Evolutionary conservation across 1,140 invertebrate genomes (phyloP), one percentile per base, ranked within the genome.

Genomic region (Heliconius himera): DNA sequence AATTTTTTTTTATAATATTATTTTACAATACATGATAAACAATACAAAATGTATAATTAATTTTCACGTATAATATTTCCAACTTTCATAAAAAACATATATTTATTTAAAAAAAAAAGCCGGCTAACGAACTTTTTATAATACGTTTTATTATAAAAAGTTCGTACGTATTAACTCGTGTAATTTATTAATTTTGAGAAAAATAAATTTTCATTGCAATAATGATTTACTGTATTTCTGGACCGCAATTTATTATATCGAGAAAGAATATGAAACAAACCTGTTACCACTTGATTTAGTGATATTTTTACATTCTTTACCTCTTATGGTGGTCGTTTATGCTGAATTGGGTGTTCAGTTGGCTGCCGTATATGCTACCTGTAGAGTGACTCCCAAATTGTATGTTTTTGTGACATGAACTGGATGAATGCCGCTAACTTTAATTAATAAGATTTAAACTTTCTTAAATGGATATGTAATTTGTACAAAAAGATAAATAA

Each of bases 261-360:
- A 66, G 13, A 66, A 66, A 66, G 13, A 66, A 66, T 26, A 66
- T 16, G 26, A 60, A 26, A 60, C 56, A 60, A 11, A n/a, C 22
- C 22, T 29, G 22, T 66, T 66, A 29, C 60, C 22, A 16, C 60
- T 66, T 49, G 70, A 79, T 75, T 79, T 76, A 71, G 74, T 72
- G 78, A 79, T 41, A 76, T 79, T 79, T 76, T 76, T 74, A 76
- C 36, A 79, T 79, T 75, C 73, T 75, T 72, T 33, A 20, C 49
- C 78, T 38, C 49, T 72, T 79, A 76, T 72, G 78, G 78, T 13
- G 70, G 78, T 74, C 36, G 74, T 70, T 54, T n/a, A 71, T 51
- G 56, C 74, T 79, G 76, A 75, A 79, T 79, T 74, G 74, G 78
- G 73, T 79, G 73, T 75, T 56, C 74, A 49, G 29, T 49, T 26